A percentile compares a stretch with the other conserved stretches of the same genome.
Conservation (phyloP, 2,797 vertebrate species). For the Acomys russatus region DNA sequence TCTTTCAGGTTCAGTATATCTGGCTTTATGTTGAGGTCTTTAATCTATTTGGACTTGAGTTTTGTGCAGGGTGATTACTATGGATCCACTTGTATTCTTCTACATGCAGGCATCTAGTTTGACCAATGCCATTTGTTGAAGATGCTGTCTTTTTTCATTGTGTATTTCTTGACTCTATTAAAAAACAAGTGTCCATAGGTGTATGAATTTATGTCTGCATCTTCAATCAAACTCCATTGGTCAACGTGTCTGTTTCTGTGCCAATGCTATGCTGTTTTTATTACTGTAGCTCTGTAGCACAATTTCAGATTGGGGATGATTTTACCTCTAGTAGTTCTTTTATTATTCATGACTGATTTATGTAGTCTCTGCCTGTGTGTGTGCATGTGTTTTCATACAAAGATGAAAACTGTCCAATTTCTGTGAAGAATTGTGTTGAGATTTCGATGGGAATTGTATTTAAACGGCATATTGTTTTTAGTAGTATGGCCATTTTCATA, state of each 20-base stretch:
- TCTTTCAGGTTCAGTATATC: too few species aligned
- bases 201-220: background rate
- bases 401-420: background rate
- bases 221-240: background rate
- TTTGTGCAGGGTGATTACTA: background rate
- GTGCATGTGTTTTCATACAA: background rate
- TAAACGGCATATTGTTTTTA: background rate
- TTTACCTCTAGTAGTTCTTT: background rate
- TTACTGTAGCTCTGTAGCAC: too few species aligned
- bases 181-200: background rate
- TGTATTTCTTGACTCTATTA: background rate
- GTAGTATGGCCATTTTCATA: background rate
- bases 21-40: background rate
- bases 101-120: background rate
- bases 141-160: background rate
- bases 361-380: background rate
- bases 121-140: background rate
- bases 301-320: background rate
- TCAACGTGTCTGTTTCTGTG: too few species aligned
- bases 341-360: background rate
- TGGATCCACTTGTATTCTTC: background rate
- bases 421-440: background rate
- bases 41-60: background rate
- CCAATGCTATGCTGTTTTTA: too few species aligned
- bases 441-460: background rate